A percentile compares a stretch with the other conserved stretches of the same genome.
These are phyloP conservation scores for Apis dorsata DNA, from an alignment of 1,140 invertebrate species.

Conservation along the genomic window DNA sequence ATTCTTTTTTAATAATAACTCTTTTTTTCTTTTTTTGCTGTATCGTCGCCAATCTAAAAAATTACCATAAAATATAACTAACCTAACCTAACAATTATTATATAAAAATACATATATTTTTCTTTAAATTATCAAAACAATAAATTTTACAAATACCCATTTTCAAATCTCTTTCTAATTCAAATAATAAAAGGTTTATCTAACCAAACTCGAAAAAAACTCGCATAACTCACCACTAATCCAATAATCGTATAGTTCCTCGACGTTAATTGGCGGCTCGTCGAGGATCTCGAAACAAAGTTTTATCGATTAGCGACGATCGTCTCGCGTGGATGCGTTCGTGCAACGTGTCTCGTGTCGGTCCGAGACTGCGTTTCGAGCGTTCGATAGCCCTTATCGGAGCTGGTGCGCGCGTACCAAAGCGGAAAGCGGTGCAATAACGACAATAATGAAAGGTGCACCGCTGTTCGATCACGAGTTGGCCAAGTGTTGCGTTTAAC, in stretches of 20 bases:
- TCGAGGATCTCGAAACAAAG: conserved; percentile 9
- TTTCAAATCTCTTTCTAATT: too few species aligned
- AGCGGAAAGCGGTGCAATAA: conserved; percentile 58
- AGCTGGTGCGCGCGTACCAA: conserved; percentile 35
- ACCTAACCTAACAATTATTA: too few species aligned
- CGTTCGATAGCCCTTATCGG: conserved; percentile 53
- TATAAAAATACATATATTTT: too few species aligned
- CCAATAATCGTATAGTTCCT: neutral
- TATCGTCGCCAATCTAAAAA: too few species aligned
- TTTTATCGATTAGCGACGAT: conserved; percentile 30
- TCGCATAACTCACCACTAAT: too few species aligned
- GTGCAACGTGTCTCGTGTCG: conserved; percentile 25
- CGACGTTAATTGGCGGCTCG: conserved; percentile 36
- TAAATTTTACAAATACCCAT: too few species aligned
- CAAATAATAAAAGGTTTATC: too few species aligned
- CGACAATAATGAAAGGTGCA: conserved; percentile 53
- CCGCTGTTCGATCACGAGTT: conserved; percentile 20
- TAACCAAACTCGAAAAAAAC: too few species aligned
- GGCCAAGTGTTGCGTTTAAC: conserved; percentile 46
- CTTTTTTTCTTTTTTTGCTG: too few species aligned
- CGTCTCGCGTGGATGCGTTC: conserved; percentile 43
- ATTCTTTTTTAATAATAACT: too few species aligned
- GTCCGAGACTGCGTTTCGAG: conserved; percentile 10
- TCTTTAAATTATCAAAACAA: too few species aligned
- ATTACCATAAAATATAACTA: too few species aligned